These are phyloP conservation scores for Clangula hyemalis DNA, from an alignment of 2,797 vertebrate genomes.

Conservation along the genomic window DNA sequence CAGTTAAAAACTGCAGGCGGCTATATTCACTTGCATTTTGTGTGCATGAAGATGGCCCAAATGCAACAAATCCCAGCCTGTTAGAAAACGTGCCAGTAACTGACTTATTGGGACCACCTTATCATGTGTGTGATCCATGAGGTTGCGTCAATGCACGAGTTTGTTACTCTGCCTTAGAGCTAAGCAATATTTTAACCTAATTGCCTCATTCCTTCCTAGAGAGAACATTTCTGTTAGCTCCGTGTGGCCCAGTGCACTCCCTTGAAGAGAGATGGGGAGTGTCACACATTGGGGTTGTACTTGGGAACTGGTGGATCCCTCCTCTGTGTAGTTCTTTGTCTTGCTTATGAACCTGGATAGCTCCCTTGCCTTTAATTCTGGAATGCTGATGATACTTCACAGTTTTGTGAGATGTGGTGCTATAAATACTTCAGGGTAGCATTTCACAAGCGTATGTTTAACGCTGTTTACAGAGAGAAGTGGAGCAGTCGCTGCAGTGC, in stretches of 20 bases:
- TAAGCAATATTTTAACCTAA: slow-evolving; percentile 33
- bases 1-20: background rate
- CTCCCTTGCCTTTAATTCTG: background rate
- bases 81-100: background rate
- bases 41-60: background rate
- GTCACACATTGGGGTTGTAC: background rate
- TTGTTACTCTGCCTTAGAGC: slow-evolving; percentile 19
- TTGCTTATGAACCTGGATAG: background rate
- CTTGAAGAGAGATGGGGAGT: background rate
- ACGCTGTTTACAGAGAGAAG: background rate
- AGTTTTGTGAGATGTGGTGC: background rate
- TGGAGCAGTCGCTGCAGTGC: background rate
- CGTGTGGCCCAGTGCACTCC: background rate
- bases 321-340: background rate
- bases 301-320: background rate
- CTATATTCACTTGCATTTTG: slow-evolving; percentile 3
- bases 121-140: background rate
- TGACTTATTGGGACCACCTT: background rate
- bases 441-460: background rate
- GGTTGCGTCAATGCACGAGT: background rate
- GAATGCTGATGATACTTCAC: background rate
- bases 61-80: background rate
- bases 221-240: background rate
- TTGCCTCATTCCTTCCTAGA: slow-evolving; percentile 5
- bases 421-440: background rate